Percentiles rank a stretch among this genome's conserved stretches.
Evolutionary conservation across 2,797 vertebrate species (phyloP).

Genomic region (Typhlichthys subterraneus): DNA sequence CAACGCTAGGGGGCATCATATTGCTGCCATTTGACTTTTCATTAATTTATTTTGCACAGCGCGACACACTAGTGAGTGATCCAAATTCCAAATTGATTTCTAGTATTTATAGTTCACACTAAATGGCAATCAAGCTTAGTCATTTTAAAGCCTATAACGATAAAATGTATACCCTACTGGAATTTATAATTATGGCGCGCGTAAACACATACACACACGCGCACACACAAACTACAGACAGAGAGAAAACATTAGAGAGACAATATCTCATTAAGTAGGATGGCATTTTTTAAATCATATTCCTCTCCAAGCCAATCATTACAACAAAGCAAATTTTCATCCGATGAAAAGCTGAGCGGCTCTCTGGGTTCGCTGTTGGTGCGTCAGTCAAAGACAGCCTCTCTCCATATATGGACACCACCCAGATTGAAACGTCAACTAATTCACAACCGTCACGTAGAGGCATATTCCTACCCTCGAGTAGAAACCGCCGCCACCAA

Average conservation of each 20-base stretch:
- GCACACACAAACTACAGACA: background rate
- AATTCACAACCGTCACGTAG: slow-evolving; percentile 84
- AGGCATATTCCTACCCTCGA: slow-evolving; percentile 83
- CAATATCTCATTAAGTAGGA: background rate
- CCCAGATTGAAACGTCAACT: slow-evolving; percentile 82
- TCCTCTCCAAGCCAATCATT: slow-evolving; percentile 6
- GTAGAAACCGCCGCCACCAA: slow-evolving; percentile 81
- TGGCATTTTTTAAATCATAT: slow-evolving; percentile 11
- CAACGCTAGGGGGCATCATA: slow-evolving; percentile 71
- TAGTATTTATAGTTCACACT: background rate
- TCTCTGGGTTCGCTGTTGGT: background rate
- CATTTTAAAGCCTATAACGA: background rate
- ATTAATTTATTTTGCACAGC: background rate
- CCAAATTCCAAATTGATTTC: background rate
- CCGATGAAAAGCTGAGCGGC: slow-evolving; percentile 70
- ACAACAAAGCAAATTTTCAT: slow-evolving; percentile 65
- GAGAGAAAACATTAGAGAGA: background rate
- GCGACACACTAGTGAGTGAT: background rate
- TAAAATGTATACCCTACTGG: no score
- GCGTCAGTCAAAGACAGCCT: slow-evolving; percentile 76
- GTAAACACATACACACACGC: background rate
- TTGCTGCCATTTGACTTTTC: slow-evolving; percentile 37
- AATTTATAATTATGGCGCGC: background rate
- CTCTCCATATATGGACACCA: slow-evolving; percentile 79
- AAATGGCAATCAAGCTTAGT: background rate